These are phyloP conservation scores for Tuta absoluta DNA, from an alignment of 2,888 invertebrate genomes.

Conservation along the genomic window DNA sequence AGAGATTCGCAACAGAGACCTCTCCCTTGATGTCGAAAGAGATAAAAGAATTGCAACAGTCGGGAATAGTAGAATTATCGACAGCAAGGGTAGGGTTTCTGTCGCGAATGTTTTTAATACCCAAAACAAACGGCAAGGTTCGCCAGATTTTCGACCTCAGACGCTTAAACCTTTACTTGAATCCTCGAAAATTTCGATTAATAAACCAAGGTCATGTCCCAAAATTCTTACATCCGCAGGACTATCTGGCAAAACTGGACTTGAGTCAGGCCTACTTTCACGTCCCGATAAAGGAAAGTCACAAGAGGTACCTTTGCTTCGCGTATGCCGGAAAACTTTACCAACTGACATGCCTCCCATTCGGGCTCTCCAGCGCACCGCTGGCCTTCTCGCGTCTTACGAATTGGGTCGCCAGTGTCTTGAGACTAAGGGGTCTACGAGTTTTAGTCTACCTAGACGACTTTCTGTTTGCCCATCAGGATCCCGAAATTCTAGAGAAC, in stretches of 20 bases:
- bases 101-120: conserved; percentile 2
- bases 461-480: background rate
- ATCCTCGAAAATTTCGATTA: background rate
- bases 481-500: background rate
- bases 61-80: background rate
- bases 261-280: background rate
- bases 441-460: conserved; percentile 4
- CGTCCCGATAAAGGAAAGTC: background rate
- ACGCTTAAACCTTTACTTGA: conserved; percentile 6
- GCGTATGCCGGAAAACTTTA: background rate
- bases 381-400: background rate
- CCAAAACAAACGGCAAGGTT: background rate
- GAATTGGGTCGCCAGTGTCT: too few relatives aligned
- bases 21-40: conserved; percentile 17
- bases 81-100: background rate
- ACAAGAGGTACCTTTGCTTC: background rate
- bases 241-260: background rate
- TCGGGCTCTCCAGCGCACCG: background rate
- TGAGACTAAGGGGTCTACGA: too few relatives aligned
- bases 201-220: too few relatives aligned
- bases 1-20: conserved; percentile 18
- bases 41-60: background rate
- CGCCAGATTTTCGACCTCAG: conserved; percentile 8
- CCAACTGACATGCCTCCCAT: background rate
- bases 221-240: background rate